Conservation (phyloP, 2,113 vertebrate genomes). For the Eulemur macaco region DNA sequence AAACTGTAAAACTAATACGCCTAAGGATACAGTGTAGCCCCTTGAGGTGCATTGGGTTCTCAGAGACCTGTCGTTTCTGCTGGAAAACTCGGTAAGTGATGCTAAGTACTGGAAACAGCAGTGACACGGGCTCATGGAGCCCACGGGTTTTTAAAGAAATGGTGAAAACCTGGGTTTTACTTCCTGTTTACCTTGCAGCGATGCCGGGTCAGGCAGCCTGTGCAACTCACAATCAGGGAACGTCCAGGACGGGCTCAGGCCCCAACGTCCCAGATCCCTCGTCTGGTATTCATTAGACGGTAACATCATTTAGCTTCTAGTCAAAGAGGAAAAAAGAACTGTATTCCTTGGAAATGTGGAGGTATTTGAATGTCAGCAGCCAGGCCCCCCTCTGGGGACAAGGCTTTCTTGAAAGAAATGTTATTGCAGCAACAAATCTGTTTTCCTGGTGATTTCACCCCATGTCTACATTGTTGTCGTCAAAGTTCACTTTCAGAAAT, state of each 20-base stretch:
- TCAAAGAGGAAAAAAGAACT: background rate
- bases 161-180: background rate
- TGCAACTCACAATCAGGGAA: background rate
- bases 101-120: background rate
- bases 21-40: background rate
- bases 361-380: background rate
- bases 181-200: constrained; percentile 28
- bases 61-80: background rate
- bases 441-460: background rate
- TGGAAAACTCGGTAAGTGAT: background rate
- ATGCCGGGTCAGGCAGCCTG: background rate
- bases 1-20: constrained; percentile 48
- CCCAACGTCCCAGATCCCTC: background rate
- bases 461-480: background rate
- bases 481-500: background rate
- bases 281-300: constrained; percentile 72
- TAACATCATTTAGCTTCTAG: constrained; percentile 41
- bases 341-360: background rate
- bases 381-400: background rate
- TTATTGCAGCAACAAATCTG: background rate
- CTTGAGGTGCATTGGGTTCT: rapidly evolving
- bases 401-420: background rate
- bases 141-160: background rate
- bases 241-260: background rate
- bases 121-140: rapidly evolving